Evolutionary conservation across 2,888 invertebrate species (phyloP).

Genomic region (Cinara cedri): DNA sequence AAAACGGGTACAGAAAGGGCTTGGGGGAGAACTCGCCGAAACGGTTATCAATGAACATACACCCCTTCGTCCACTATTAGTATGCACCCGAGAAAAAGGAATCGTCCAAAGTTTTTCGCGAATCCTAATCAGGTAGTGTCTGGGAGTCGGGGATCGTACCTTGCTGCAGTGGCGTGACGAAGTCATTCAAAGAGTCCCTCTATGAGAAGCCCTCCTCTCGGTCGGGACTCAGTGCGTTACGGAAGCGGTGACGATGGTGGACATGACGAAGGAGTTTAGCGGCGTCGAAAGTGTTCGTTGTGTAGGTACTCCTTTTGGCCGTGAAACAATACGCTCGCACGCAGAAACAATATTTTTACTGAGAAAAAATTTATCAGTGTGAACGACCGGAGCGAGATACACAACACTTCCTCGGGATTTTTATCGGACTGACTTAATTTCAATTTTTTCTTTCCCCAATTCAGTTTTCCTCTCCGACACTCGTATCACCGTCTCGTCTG

Average conservation of each 20-base stretch:
- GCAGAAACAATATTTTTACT: too few relatives aligned
- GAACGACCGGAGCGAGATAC: not conserved
- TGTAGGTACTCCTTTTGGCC: not conserved
- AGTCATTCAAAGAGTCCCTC: slow-evolving; percentile 39
- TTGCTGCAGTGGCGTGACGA: slow-evolving; percentile 6
- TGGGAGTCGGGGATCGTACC: not conserved
- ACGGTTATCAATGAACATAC: slow-evolving; percentile 30
- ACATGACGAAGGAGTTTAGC: slow-evolving; percentile 4
- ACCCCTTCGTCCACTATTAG: not conserved
- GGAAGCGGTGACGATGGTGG: not conserved
- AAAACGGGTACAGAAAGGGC: not conserved
- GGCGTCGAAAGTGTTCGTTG: not conserved
- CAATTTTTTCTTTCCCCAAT: not conserved
- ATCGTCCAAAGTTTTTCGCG: not conserved
- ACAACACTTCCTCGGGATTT: not conserved
- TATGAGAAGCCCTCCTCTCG: not conserved
- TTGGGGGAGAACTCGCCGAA: not conserved
- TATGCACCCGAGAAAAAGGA: not conserved
- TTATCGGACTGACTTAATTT: not conserved
- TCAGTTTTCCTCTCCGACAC: not conserved
- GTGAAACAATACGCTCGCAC: too few relatives aligned
- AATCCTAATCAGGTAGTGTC: not conserved
- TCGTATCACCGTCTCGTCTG: not conserved
- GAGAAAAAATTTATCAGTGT: not conserved
- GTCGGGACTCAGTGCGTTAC: slow-evolving; percentile 5